A percentile compares a stretch with the other conserved stretches of the same genome.
Evolutionary conservation across 2,797 vertebrate genomes (phyloP).

Genomic region (Meda fulgida): DNA sequence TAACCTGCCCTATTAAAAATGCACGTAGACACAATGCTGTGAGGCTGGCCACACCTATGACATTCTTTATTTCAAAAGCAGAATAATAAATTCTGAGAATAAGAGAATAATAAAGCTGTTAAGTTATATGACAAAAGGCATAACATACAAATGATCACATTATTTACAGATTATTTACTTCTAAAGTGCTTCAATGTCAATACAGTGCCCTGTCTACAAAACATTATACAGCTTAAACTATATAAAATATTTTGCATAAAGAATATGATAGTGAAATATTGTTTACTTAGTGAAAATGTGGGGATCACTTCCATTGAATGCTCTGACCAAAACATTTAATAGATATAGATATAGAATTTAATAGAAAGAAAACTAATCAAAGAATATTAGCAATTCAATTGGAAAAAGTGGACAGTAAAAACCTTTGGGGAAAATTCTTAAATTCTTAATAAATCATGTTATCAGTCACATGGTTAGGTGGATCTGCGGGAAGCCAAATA

Average conservation of each 20-base stretch:
- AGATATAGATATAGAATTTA: too few relatives aligned
- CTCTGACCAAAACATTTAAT: not conserved
- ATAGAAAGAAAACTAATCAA: not conserved
- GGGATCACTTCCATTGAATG: not conserved
- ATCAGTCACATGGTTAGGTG: not conserved
- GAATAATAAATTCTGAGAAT: too few relatives aligned
- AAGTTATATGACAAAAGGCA: constrained; percentile 1
- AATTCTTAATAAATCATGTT: not conserved
- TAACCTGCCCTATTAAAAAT: not conserved
- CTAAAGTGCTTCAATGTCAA: constrained; percentile 54
- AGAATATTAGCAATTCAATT: not conserved
- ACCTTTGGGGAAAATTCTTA: not conserved
- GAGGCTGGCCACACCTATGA: constrained; percentile 9
- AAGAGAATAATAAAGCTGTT: not conserved
- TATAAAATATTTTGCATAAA: constrained; percentile 9
- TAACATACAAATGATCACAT: constrained; percentile 37
- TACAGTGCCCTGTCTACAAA: not conserved
- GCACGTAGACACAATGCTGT: not conserved
- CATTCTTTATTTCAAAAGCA: constrained; percentile 49
- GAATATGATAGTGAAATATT: not conserved
- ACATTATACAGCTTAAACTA: not conserved
- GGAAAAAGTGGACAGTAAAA: not conserved
- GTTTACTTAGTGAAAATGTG: not conserved
- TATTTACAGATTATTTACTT: constrained; percentile 49
- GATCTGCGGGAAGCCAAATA: not conserved